Base-by-base conservation (phyloP, 2,113 vertebrate genomes). In the Chaetodon trifascialis region DNA sequence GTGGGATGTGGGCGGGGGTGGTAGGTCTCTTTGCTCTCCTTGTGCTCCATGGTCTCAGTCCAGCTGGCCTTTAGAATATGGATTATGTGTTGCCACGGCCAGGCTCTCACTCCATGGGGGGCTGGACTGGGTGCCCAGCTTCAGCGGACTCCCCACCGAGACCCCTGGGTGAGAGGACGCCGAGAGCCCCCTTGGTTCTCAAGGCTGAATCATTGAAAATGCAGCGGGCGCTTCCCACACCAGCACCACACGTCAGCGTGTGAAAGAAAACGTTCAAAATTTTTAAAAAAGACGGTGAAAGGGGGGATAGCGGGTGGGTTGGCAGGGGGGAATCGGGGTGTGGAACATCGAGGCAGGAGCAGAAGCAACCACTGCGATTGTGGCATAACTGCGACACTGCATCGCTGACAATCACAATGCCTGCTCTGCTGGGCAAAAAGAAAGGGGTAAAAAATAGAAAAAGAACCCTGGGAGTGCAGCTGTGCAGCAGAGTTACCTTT, bases 21-120 rank as follows among this genome's bases (percentile, higher is more conserved):
- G 70, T 65, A 81, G 83, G 80, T 91, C 87, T 90, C 72, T 91
- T 90, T 91, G 86, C 90, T 85, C 82, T 89, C 83, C 90, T 88
- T 89, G 59, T 80, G 87, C 91, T 84, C 81, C 68, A 76, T 90
- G 88, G 86, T 91, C 83, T 94, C 76, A 82, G 88, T 92, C 93
- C 94, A 94, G 92, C 93, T 94, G 93, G 91, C 85, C 93, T 94
- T 93, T 94, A 94, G 90, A 93, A 92, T 94, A 94, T 93, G 93
- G 93, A 94, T 95, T 95, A 94, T 90, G 85, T 88, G 89, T 82
- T 85, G 80, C 88, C 47, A 67, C 76, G 62, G 85, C 86, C 80
- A 73, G 88, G 88, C 88, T 91, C 82, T 91, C 51, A 10, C 92
- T 89, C 86, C 80, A 52, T 7, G 63, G 93, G 93, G 93, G 93